Conservation (phyloP, 53 echinoderm and acorn worm species). For the Temnopleurus reevesii region DNA sequence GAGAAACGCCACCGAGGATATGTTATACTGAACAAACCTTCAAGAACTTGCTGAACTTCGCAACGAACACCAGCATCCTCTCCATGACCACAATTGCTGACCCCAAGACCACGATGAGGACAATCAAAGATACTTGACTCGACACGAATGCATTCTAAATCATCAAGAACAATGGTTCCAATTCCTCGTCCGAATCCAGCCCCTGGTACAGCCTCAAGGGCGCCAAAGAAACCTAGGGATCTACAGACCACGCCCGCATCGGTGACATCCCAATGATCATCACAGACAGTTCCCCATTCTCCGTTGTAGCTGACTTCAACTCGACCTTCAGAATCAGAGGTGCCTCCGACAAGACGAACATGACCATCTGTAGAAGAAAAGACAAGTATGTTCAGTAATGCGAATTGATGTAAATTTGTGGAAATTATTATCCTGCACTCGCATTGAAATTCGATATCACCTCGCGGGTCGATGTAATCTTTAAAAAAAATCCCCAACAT, state of each 20-base stretch:
- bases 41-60: neutral
- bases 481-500: too few species aligned
- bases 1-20: too few species aligned
- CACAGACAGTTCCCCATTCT: constrained; percentile 66
- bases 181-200: constrained; percentile 55
- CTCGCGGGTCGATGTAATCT: too few species aligned
- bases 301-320: constrained; percentile 60
- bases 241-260: constrained; percentile 63
- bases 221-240: constrained; percentile 42
- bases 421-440: too few species aligned
- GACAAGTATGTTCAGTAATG: too few species aligned
- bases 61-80: constrained; percentile 66
- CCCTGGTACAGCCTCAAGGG: neutral
- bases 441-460: too few species aligned
- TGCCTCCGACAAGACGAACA: constrained; percentile 60
- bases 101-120: neutral
- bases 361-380: neutral
- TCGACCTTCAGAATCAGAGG: constrained; percentile 35
- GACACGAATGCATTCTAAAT: constrained; percentile 22
- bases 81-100: constrained; percentile 30
- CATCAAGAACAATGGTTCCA: constrained; percentile 42
- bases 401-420: too few species aligned
- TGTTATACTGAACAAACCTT: too few species aligned
- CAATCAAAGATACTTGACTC: constrained; percentile 46
- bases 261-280: constrained; percentile 50